Percentiles rank a stretch among this genome's conserved stretches.
These are phyloP conservation scores for Brachypodius melanocephalos DNA, from an alignment of 2,113 vertebrate genomes.

Conservation along the genomic window DNA sequence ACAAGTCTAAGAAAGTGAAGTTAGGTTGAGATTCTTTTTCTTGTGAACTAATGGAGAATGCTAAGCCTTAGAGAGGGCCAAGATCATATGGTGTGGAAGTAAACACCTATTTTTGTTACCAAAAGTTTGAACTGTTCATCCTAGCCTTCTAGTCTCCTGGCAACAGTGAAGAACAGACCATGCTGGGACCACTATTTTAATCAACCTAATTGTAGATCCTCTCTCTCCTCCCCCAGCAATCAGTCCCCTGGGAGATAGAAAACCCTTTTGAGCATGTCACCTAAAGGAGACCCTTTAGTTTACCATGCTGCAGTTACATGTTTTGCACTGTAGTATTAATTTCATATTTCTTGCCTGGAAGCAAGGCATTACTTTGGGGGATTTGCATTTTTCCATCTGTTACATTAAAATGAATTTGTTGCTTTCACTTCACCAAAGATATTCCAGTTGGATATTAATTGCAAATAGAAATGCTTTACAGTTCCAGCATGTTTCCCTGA, in stretches of 20 bases:
- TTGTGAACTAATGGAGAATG: not conserved
- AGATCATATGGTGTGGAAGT: not conserved
- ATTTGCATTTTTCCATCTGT: not conserved
- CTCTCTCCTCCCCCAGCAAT: conserved; percentile 16
- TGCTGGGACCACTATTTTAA: conserved; percentile 52
- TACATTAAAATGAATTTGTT: not conserved
- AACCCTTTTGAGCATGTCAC: not conserved
- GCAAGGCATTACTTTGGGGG: not conserved
- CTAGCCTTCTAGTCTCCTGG: conserved; percentile 38
- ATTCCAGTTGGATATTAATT: not conserved
- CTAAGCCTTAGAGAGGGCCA: not conserved
- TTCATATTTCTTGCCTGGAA: not conserved
- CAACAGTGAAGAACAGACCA: conserved; percentile 43
- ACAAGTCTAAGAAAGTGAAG: not conserved
- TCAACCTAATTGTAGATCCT: conserved; percentile 48
- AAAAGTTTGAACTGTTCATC: conserved; percentile 25
- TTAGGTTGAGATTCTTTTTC: not conserved
- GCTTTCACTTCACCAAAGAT: not conserved
- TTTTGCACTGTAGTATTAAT: not conserved
- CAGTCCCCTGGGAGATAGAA: conserved; percentile 23
- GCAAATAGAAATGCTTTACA: not conserved
- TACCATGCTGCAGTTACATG: not conserved
- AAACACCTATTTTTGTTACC: conserved; percentile 35
- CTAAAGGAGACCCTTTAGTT: not conserved
- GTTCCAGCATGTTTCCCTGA: not conserved